A percentile compares a stretch with the other conserved stretches of the same genome.
These are phyloP conservation scores for Aricia artaxerxes DNA, from an alignment of 2,888 invertebrate genomes.

Conservation along the genomic window DNA sequence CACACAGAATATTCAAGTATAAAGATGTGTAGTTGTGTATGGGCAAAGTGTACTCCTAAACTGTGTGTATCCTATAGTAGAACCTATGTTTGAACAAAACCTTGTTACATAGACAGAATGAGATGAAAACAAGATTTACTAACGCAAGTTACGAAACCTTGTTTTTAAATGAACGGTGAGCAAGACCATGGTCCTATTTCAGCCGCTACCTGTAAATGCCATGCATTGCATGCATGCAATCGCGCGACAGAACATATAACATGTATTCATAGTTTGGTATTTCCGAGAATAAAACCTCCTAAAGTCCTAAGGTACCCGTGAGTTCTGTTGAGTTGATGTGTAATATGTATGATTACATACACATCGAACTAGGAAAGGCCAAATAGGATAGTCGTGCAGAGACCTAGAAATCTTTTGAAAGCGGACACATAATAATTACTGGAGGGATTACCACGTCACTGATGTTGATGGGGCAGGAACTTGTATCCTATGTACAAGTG, in stretches of 20 bases:
- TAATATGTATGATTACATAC: conserved; percentile 27
- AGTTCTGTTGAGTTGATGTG: neutral
- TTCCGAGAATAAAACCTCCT: neutral
- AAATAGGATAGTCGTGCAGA: conserved; percentile 29
- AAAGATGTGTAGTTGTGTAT: conserved; percentile 5
- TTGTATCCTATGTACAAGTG: conserved; percentile 25
- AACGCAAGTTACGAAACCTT: conserved; percentile 11
- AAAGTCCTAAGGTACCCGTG: neutral
- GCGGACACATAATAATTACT: conserved; percentile 29
- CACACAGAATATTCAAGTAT: conserved; percentile 12
- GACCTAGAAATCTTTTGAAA: conserved; percentile 20
- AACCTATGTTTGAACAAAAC: conserved; percentile 6
- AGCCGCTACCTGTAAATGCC: conserved; percentile 15
- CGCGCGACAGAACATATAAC: conserved; percentile 18
- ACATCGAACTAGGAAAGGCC: conserved; percentile 26
- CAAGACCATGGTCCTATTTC: neutral
- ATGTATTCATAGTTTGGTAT: neutral
- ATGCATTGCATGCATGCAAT: conserved; percentile 29
- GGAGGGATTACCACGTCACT: conserved; percentile 23
- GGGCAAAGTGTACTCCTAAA: neutral
- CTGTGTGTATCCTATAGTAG: conserved; percentile 5
- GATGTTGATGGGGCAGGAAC: conserved; percentile 17
- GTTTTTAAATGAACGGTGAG: neutral
- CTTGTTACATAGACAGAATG: neutral
- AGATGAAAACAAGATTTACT: conserved; percentile 12